Evolutionary conservation across 1,140 invertebrate species (phyloP).

Genomic region (Formica exsecta): DNA sequence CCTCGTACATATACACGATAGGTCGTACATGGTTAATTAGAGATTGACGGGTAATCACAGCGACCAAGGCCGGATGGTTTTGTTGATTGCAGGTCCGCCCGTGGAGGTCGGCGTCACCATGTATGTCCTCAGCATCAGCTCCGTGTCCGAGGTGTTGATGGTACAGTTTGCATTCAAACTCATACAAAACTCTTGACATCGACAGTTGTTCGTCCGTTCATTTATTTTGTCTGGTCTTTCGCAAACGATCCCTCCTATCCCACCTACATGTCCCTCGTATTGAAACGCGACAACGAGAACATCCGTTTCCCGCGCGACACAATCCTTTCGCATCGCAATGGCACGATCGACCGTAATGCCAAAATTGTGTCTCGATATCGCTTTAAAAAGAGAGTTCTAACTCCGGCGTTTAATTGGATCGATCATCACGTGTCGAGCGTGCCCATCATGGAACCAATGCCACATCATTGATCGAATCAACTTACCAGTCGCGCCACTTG

Average conservation of each 20-base stretch:
- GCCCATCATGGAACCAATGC: conserved; percentile 32
- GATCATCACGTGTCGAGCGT: conserved; percentile 58
- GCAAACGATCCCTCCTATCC: conserved; percentile 1
- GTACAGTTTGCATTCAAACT: conserved; percentile 89
- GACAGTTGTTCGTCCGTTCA: conserved; percentile 65
- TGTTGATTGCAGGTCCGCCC: conserved; percentile 95
- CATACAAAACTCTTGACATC: conserved; percentile 78
- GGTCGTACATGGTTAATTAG: conserved; percentile 67
- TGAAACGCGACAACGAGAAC: conserved; percentile 46
- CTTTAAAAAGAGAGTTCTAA: conserved; percentile 8
- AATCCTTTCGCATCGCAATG: background rate
- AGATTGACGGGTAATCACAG: conserved; percentile 78
- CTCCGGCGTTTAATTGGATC: conserved; percentile 28
- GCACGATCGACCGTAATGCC: conserved; percentile 48
- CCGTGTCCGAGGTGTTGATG: conserved; percentile 99
- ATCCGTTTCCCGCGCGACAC: conserved; percentile 31
- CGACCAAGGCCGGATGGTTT: conserved; percentile 85
- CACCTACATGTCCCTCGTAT: background rate
- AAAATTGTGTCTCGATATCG: conserved; percentile 41
- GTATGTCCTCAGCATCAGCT: conserved; percentile 99
- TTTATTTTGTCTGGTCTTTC: conserved; percentile 49
- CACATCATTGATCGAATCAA: conserved; percentile 59
- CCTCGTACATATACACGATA: conserved; percentile 25
- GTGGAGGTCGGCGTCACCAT: conserved; percentile 98
- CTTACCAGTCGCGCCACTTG: conserved; percentile 65